Evolutionary conservation across 2,888 invertebrate species (phyloP), one percentile per base, ranked within the genome.

Genomic region (Saturnia pavonia): DNA sequence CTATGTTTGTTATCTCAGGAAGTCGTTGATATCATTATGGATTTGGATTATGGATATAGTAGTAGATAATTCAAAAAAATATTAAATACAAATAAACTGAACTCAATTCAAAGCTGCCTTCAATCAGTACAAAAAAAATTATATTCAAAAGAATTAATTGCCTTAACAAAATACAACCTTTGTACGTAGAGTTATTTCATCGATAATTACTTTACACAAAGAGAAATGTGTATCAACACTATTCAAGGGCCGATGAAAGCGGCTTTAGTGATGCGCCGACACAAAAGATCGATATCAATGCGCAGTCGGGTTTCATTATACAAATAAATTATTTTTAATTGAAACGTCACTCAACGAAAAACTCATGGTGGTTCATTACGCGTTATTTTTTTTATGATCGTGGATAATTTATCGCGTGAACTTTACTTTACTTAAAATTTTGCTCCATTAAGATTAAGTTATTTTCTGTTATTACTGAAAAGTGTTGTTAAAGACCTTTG

Each of bases 291-390:
- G 71, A 75, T 82, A 85, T 88, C 83, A 80, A 80, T 68, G 69
- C 65, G 71, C 68, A 16, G 40, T 25, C 69, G 51, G 69, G 68
- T 69, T 81, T 76, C 78, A 83, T 84, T 79, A 85, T 78, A 84
- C 76, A 85, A 85, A 86, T 88, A 85, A 88, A 86, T 85, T 79
- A 78, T 82, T 85, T 87, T 84, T 86, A 84, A 90, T 90, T 88
- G 85, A 89, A 84, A 80, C 84, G 88, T 89, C 89, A 88, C 73
- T 88, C 87, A 82, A 74, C 68, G 74, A 74, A 40, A 40, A n/a
- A 40, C 76, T 80, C 77, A 79, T 78, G 66, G 27, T 57, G 54
- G 57, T 63, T 40, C 12, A 11, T 25, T 48, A 27, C 6, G n/a
- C n/a, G n/a, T n/a, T n/a, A n/a, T 63, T 40, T 42, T 51, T 60